These are phyloP conservation scores for Galemys pyrenaicus DNA, from an alignment of 2,113 vertebrate genomes.

Conservation along the genomic window DNA sequence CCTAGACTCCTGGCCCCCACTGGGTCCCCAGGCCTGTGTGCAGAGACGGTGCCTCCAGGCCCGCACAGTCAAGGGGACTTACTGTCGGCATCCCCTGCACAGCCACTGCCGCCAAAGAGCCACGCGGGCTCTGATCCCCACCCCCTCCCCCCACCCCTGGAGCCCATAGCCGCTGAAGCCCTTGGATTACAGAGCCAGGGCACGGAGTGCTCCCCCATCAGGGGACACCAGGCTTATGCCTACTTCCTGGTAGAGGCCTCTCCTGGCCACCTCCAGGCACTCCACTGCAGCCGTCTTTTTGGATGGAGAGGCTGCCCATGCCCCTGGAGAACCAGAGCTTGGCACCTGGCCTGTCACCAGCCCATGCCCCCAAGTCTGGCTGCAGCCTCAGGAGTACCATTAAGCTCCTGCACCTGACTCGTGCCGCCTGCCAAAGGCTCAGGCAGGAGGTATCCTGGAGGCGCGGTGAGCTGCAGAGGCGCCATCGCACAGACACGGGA, in stretches of 20 bases:
- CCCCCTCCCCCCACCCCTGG: too few species aligned
- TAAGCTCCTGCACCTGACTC: background rate
- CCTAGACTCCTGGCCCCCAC: background rate
- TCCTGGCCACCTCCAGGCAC: background rate
- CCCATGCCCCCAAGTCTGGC: background rate
- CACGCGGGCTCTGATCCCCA: background rate
- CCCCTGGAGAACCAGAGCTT: background rate
- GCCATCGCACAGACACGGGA: background rate
- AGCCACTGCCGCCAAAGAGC: background rate
- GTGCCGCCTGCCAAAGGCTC: background rate
- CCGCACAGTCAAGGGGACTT: background rate
- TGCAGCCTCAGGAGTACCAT: background rate
- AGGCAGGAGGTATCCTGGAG: background rate
- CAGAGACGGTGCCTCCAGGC: fast-evolving
- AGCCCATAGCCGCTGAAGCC: background rate
- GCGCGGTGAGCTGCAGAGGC: background rate
- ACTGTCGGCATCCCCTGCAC: background rate
- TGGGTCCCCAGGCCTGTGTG: background rate
- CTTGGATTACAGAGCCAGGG: too few species aligned
- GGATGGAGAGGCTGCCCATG: background rate
- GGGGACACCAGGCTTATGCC: too few species aligned
- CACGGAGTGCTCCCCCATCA: background rate
- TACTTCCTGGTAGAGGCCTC: too few species aligned
- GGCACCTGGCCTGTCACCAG: too few species aligned
- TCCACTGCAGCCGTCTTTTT: background rate